phyloP scores from a whole-genome alignment of 2,797 vertebrate species.

The Acrossocheilus fasciatus region DNA sequence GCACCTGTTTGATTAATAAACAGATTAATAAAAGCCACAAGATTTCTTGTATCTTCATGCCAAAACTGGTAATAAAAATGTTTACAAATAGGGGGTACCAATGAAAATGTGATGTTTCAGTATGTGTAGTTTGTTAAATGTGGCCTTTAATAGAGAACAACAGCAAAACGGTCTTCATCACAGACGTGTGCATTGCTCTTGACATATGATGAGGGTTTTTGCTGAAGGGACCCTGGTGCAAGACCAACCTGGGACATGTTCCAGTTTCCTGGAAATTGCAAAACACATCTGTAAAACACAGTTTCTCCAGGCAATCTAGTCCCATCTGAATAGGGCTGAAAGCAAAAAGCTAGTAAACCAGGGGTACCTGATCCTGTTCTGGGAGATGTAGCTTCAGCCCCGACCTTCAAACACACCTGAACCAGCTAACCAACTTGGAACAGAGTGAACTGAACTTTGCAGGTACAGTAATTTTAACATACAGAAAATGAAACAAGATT shows the following conservation, averaged over 20 bases:
- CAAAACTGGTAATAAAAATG: neutral
- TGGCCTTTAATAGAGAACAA: neutral
- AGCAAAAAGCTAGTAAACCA: neutral
- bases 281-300: too few species aligned
- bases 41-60: neutral
- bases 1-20: conserved; percentile 50
- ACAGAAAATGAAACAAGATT: neutral
- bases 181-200: neutral
- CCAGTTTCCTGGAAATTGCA: neutral
- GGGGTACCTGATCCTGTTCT: neutral
- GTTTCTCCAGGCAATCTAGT: neutral
- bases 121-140: neutral
- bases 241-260: neutral
- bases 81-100: neutral
- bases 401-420: too few species aligned
- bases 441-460: too few species aligned
- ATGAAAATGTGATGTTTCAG: neutral
- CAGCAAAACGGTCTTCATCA: neutral
- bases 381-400: too few species aligned
- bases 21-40: too few species aligned
- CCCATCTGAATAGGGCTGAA: neutral
- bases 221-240: neutral
- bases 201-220: neutral
- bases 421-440: too few species aligned
- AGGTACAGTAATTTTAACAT: neutral